phyloP scores from a whole-genome alignment of 2,113 vertebrate species.

The Tylochromis polylepis region DNA sequence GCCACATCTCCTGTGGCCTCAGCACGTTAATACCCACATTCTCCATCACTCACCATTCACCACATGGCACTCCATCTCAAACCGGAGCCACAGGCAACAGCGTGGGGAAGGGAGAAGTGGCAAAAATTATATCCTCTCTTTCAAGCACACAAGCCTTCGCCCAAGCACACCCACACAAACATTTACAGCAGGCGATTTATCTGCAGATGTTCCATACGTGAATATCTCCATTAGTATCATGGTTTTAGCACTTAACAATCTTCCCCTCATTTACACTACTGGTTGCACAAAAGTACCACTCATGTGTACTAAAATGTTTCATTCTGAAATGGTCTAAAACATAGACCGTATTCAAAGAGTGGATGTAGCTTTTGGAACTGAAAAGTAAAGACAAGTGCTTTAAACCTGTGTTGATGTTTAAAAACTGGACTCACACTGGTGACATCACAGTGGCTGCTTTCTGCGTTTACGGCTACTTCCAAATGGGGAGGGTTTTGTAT shows the following conservation, averaged over 20 bases:
- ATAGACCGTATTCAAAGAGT: neutral
- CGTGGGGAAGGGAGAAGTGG: neutral
- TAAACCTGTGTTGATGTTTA: neutral
- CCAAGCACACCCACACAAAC: neutral
- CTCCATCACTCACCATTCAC: slow-evolving; percentile 63
- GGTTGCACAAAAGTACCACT: neutral
- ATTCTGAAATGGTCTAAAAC: neutral
- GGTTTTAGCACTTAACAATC: neutral
- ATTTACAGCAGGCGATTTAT: neutral
- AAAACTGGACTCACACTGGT: neutral
- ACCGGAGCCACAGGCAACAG: slow-evolving; percentile 32
- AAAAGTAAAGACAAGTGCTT: neutral
- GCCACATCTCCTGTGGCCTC: slow-evolving; percentile 62
- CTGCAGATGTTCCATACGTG: neutral
- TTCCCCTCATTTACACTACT: neutral
- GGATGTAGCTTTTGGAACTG: neutral
- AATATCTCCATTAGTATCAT: neutral
- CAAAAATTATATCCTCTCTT: slow-evolving; percentile 14
- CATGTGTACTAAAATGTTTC: neutral
- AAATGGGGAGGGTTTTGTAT: neutral
- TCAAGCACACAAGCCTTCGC: neutral
- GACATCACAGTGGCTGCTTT: neutral
- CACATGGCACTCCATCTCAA: slow-evolving; percentile 47
- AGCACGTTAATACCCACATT: slow-evolving; percentile 62
- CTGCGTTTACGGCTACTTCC: neutral